Evolutionary conservation across 2,797 vertebrate species (phyloP), one percentile per base, ranked within the genome.

Genomic region (Falco peregrinus): DNA sequence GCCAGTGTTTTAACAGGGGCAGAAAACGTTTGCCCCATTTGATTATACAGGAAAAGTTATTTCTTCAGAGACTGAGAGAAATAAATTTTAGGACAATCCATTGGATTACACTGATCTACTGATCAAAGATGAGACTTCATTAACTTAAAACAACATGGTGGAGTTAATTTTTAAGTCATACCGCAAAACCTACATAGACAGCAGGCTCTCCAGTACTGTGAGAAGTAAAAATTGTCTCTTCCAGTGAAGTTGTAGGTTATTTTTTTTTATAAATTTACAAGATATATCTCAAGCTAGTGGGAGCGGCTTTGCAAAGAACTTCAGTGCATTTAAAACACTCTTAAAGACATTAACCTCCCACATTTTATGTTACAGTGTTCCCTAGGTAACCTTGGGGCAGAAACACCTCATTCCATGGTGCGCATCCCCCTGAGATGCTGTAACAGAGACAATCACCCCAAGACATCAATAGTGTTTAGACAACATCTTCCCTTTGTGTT

Each of bases 361-460:
- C 95, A 95, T 90, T 91, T 92, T 47, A 82, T 91, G 93, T 89
- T 93, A 90, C 81, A 92, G 69, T 54, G 93, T 96, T 97, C 95
- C 91, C 69, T 95, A 91, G 96, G 95, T 95, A 97, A 97, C 93
- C 87, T 17, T 73, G 91, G 91, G 95, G 61, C 89, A 96, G 76
- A 82, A 96, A 57, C 54, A 84, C 61, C 84, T 96, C 93, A 28
- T 70, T 95, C 86, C 57, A 39, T 2, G 4, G 43, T 43, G 19
- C 12, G 3, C 29, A 13, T 89, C 93, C 65, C 84, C 59, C 68
- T 1, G 18, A 53, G 86, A 87, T 47, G 45, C 35, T 76, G n/a
- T 41, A 65, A 47, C 43, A 79, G 33, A 73, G 81, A 81, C 6
- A 22, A 90, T 76, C 82, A 68, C 59, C 75, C 63, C 77, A 69